A percentile compares a stretch with the other conserved stretches of the same genome.
Evolutionary conservation across 53 echinoderm and acorn worm species (phyloP).

Genomic region (Henricia sp.): DNA sequence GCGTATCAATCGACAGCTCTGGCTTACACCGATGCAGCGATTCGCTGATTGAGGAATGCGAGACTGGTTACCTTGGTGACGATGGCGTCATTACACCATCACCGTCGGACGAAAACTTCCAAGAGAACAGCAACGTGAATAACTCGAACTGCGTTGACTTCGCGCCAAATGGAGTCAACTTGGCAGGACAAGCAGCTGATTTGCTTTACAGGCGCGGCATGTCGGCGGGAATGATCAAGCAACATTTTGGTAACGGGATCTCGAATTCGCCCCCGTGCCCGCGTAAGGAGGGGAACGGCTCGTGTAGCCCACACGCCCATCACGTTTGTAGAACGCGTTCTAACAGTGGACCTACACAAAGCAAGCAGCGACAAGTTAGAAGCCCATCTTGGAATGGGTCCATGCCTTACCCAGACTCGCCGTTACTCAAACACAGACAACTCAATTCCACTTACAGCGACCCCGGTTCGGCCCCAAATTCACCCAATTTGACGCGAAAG

Average conservation of each 20-base stretch:
- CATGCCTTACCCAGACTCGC: constrained; percentile 20
- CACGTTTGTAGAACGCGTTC: constrained; percentile 26
- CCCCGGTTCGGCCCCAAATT: constrained; percentile 37
- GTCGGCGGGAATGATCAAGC: not conserved
- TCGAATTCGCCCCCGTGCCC: constrained; percentile 18
- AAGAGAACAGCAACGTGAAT: constrained; percentile 61
- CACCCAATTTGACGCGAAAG: constrained; percentile 15
- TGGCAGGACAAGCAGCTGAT: not conserved
- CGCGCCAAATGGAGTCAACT: constrained; percentile 3
- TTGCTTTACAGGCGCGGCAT: constrained; percentile 30
- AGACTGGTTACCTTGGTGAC: constrained; percentile 53
- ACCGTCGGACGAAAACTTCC: constrained; percentile 39
- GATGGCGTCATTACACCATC: constrained; percentile 52
- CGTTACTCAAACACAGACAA: constrained; percentile 42
- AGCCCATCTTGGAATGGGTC: constrained; percentile 18
- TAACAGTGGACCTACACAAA: constrained; percentile 11
- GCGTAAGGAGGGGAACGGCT: constrained; percentile 47
- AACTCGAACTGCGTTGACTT: constrained; percentile 68
- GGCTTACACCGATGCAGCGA: constrained; percentile 61
- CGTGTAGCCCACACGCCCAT: constrained; percentile 41
- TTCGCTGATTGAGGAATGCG: constrained; percentile 70
- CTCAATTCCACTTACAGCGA: constrained; percentile 41
- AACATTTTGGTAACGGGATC: constrained; percentile 1
- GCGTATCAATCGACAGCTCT: constrained; percentile 64
- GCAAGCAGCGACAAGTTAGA: not conserved